Base-by-base conservation (phyloP, 2,888 invertebrate genomes). In the Hypsopygia costalis region DNA sequence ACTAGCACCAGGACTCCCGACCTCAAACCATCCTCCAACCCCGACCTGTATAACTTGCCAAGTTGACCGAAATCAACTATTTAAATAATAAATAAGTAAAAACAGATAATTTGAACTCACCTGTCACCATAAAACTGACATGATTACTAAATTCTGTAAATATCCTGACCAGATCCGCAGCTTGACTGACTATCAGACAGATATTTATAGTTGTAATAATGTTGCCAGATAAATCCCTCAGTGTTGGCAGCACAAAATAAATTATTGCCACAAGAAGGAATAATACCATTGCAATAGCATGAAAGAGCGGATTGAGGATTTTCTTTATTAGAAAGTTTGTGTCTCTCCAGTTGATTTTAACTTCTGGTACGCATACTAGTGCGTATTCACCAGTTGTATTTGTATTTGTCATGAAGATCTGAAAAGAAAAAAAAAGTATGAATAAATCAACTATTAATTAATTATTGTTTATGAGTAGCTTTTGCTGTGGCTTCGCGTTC, bases 71-170 rank as follows among this genome's bases (percentile, higher is more conserved):
- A n/a, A n/a, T n/a, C n/a, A n/a, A n/a, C n/a, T n/a, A n/a, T n/a
- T n/a, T n/a, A n/a, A n/a, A n/a, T n/a, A n/a, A n/a, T n/a, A n/a
- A n/a, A n/a, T n/a, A n/a, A n/a, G n/a, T n/a, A n/a, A n/a, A n/a
- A n/a, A n/a, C n/a, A n/a, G 34, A 6, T 9, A 12, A 32, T n/a
- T n/a, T 8, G 10, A 34, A 55, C 79, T 79, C 80, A 94, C 95
- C 95, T 64, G 95, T 94, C 40, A 94, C 90, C 71, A 96, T 90
- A 59, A 95, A 94, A 73, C 94, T 95, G 51, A 95, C 89, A 62
- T 95, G 95, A 71, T 92, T 94, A 49, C 93, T 94, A 54, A 94
- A 93, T 62, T 96, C 94, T 0, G 94, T 95, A 62, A 95, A 93
- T 67, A 95, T 93, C 57, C 94, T 89, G 9, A 95, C 94, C 46